These are phyloP conservation scores for Enteromius argenteus DNA, from an alignment of 2,797 vertebrate genomes.

Conservation along the genomic window DNA sequence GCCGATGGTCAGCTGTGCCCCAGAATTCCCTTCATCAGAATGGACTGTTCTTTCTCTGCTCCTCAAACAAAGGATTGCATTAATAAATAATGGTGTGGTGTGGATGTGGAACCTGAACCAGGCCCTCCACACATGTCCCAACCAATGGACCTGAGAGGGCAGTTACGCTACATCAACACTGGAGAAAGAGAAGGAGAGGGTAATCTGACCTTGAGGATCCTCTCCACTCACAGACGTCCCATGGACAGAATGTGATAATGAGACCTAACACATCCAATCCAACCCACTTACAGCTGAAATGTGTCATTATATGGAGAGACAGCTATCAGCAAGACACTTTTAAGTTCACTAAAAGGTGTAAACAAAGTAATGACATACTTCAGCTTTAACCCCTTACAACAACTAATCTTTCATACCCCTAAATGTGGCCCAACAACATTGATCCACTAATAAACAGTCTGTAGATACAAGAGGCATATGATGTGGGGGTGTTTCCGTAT, in stretches of 20 bases:
- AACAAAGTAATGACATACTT: neutral
- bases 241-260: slow-evolving; percentile 13
- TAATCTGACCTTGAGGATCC: slow-evolving; percentile 57
- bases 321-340: neutral
- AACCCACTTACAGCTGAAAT: neutral
- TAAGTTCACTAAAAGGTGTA: neutral
- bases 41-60: slow-evolving; percentile 15
- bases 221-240: slow-evolving; percentile 19
- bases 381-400: neutral
- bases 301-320: neutral
- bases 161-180: slow-evolving; percentile 23
- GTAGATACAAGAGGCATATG: neutral
- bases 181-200: slow-evolving; percentile 50
- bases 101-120: slow-evolving; percentile 46
- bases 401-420: neutral
- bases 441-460: neutral
- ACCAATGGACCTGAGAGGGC: slow-evolving; percentile 42
- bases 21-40: slow-evolving; percentile 13
- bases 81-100: slow-evolving; percentile 17
- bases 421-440: neutral
- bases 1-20: neutral
- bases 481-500: neutral
- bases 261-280: slow-evolving; percentile 16
- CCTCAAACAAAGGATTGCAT: slow-evolving; percentile 31
- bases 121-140: slow-evolving; percentile 24